These are phyloP conservation scores for Phrynosoma platyrhinos DNA, from an alignment of 2,113 vertebrate species.

Conservation along the genomic window DNA sequence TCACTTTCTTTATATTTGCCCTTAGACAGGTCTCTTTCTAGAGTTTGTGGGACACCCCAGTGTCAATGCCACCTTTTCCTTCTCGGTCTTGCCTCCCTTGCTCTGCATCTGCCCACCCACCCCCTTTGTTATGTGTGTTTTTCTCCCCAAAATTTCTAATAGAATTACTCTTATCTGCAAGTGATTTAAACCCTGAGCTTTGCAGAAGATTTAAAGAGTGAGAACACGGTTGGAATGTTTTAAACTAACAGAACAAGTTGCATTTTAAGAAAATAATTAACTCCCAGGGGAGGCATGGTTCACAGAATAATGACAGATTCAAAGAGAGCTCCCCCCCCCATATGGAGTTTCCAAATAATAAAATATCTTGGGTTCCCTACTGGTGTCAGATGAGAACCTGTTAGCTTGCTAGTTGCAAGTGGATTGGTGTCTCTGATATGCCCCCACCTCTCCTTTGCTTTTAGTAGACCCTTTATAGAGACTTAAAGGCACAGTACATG, in stretches of 20 bases:
- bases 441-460: constrained; percentile 27
- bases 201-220: constrained; percentile 93
- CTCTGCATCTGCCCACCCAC: not conserved
- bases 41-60: no score
- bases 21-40: no score
- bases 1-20: no score
- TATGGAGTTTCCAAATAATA: constrained; percentile 91
- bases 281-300: constrained; percentile 87
- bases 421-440: constrained; percentile 71
- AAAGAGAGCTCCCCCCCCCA: constrained; percentile 79
- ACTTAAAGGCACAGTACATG: constrained; percentile 76
- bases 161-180: constrained; percentile 87
- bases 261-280: constrained; percentile 93
- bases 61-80: constrained; percentile 19
- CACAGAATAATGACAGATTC: constrained; percentile 86
- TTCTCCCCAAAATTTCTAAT: constrained; percentile 72
- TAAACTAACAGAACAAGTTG: constrained; percentile 86
- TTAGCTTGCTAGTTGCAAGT: constrained; percentile 86
- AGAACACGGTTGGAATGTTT: constrained; percentile 93
- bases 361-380: constrained; percentile 86
- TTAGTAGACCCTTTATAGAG: constrained; percentile 73
- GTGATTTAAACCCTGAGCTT: constrained; percentile 85
- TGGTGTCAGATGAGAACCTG: constrained; percentile 92
- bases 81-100: not conserved
- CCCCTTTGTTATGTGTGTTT: constrained; percentile 4